Evolutionary conservation across 2,113 vertebrate genomes (phyloP).

Genomic region (Caloenas nicobarica): DNA sequence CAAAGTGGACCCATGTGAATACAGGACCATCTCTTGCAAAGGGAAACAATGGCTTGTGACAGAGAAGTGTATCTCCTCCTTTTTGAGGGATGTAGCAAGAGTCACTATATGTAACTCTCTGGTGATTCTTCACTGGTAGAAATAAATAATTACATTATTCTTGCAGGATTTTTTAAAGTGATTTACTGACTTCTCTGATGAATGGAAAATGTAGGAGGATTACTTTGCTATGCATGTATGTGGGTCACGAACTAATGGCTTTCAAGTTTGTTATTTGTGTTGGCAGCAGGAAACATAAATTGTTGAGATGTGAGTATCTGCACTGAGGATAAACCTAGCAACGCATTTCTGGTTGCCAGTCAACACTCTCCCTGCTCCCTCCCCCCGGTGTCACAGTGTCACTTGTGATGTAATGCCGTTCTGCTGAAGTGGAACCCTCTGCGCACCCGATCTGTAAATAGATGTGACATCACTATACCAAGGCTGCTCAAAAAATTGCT

Average conservation of each 20-base stretch:
- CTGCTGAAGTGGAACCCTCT: conserved; percentile 1
- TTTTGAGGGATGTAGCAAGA: neutral
- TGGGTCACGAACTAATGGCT: neutral
- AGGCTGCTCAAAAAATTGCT: neutral
- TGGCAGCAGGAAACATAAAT: conserved; percentile 22
- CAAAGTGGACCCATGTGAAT: rapidly evolving
- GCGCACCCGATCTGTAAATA: neutral
- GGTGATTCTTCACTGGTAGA: conserved; percentile 36
- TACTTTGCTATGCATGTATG: neutral
- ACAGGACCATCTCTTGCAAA: neutral
- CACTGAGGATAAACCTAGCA: conserved; percentile 38
- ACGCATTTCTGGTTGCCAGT: conserved; percentile 21
- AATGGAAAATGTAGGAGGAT: neutral
- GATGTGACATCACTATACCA: neutral
- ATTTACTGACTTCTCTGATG: neutral
- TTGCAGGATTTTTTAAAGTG: conserved; percentile 24
- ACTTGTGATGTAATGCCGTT: conserved; percentile 12
- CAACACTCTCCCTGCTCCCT: neutral
- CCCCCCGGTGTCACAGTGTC: neutral
- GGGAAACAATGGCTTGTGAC: neutral
- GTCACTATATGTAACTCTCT: conserved; percentile 27
- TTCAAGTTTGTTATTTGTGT: conserved; percentile 23
- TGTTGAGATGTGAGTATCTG: neutral
- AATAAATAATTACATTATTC: conserved; percentile 49
- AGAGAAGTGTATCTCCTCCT: neutral